Evolutionary conservation across 2,113 vertebrate species (phyloP).

Genomic region (Platichthys flesus): DNA sequence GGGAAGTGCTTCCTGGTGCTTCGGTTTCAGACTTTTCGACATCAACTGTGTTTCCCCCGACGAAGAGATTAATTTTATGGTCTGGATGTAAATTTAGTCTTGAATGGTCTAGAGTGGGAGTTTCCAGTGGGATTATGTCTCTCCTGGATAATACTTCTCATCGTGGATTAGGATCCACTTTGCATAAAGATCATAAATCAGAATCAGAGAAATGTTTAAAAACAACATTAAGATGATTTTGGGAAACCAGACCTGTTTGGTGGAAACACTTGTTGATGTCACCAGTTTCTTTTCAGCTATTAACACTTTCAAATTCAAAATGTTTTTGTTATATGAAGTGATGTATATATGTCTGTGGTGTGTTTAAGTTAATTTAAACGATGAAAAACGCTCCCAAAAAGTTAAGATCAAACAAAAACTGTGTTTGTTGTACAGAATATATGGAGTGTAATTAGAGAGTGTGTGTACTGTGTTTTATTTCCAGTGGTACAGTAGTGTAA

Average conservation of each 20-base stretch:
- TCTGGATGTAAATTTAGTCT: neutral
- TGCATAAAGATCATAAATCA: too few relatives aligned
- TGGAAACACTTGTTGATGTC: constrained; percentile 43
- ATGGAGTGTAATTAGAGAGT: constrained; percentile 6
- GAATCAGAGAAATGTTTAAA: neutral
- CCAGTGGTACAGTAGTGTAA: constrained; percentile 74
- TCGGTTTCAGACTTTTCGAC: constrained; percentile 34
- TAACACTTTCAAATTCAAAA: constrained; percentile 35
- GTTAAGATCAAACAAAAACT: too few relatives aligned
- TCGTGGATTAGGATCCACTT: too few relatives aligned
- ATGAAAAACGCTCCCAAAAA: neutral
- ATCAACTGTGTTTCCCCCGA: constrained; percentile 22
- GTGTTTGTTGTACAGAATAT: neutral
- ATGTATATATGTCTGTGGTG: neutral
- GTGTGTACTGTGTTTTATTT: constrained; percentile 68
- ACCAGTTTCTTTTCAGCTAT: constrained; percentile 43
- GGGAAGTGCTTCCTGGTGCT: neutral
- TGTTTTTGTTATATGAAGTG: neutral
- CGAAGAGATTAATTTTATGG: neutral
- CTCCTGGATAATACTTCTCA: too few relatives aligned
- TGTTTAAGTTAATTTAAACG: neutral
- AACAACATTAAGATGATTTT: neutral
- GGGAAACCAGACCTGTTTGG: constrained; percentile 1
- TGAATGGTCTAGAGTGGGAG: too few relatives aligned
- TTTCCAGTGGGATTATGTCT: too few relatives aligned